Percentiles rank a stretch among this genome's conserved stretches.
phyloP scores from a whole-genome alignment of 2,888 invertebrate species.

The Rhagium mordax region DNA sequence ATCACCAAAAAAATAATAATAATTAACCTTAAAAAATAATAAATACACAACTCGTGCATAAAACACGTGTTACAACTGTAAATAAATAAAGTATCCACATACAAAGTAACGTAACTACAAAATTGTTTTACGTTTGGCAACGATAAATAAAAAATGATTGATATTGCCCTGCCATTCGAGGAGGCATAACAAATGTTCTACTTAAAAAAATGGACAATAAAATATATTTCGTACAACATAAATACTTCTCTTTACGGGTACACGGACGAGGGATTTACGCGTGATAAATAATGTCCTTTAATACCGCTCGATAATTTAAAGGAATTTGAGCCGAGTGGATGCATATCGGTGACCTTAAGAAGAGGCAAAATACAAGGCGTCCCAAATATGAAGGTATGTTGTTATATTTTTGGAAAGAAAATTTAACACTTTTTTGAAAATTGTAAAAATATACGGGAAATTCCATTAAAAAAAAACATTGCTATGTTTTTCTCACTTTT shows the following conservation, averaged over 20 bases:
- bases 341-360: not conserved
- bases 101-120: not conserved
- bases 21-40: too few relatives aligned
- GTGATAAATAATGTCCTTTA: slow-evolving; percentile 19
- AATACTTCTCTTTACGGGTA: slow-evolving; percentile 1
- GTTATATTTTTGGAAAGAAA: too few relatives aligned
- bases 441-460: too few relatives aligned
- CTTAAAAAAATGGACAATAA: slow-evolving; percentile 9
- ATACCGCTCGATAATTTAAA: slow-evolving; percentile 9
- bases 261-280: slow-evolving; percentile 9
- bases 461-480: too few relatives aligned
- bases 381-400: not conserved
- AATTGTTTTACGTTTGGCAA: not conserved
- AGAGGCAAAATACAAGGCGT: not conserved
- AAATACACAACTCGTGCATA: not conserved
- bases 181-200: slow-evolving; percentile 8
- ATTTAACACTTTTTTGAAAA: too few relatives aligned
- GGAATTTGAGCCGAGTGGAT: slow-evolving; percentile 9
- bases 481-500: too few relatives aligned
- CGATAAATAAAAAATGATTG: not conserved
- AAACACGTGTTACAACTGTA: not conserved
- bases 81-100: not conserved
- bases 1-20: too few relatives aligned
- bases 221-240: slow-evolving; percentile 15
- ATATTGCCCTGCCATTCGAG: slow-evolving; percentile 3